These are phyloP conservation scores for Caranx melampygus DNA, from an alignment of 2,113 vertebrate species.

Conservation along the genomic window DNA sequence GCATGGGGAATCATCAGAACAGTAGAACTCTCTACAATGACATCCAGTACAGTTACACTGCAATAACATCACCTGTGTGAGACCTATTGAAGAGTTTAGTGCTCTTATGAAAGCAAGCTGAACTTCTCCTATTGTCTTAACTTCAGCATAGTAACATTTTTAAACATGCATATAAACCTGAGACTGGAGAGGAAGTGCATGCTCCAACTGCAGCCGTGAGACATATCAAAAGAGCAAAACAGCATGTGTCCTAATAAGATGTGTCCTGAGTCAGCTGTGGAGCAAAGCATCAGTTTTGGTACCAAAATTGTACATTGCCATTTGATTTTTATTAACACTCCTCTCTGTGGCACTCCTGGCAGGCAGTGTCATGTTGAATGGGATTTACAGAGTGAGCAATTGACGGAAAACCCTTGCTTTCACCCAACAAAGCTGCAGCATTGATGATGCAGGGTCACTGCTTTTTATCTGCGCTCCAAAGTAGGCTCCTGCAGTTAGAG, in stretches of 20 bases:
- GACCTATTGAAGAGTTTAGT: not conserved
- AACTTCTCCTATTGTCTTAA: not conserved
- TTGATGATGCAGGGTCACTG: not conserved
- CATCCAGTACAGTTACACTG: slow-evolving; percentile 2
- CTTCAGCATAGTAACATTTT: not conserved
- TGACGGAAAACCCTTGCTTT: not conserved
- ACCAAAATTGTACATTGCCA: not conserved
- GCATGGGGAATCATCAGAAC: slow-evolving; percentile 24
- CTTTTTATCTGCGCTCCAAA: not conserved
- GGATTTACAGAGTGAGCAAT: slow-evolving; percentile 16
- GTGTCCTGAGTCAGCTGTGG: not conserved
- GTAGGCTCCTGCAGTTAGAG: not conserved
- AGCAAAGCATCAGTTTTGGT: not conserved
- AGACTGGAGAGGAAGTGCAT: not conserved
- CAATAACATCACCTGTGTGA: slow-evolving; percentile 23
- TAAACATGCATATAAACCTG: not conserved
- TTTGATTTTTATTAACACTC: slow-evolving; percentile 16
- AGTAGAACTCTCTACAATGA: slow-evolving; percentile 24
- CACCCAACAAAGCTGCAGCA: not conserved
- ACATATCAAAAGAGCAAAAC: slow-evolving; percentile 1
- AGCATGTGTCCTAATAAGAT: not conserved
- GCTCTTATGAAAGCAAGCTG: not conserved
- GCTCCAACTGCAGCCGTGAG: not conserved
- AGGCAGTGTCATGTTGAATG: not conserved
- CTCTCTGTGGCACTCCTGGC: not conserved